These are phyloP conservation scores for Scytalopus superciliaris DNA, from an alignment of 2,113 vertebrate species.

Conservation along the genomic window DNA sequence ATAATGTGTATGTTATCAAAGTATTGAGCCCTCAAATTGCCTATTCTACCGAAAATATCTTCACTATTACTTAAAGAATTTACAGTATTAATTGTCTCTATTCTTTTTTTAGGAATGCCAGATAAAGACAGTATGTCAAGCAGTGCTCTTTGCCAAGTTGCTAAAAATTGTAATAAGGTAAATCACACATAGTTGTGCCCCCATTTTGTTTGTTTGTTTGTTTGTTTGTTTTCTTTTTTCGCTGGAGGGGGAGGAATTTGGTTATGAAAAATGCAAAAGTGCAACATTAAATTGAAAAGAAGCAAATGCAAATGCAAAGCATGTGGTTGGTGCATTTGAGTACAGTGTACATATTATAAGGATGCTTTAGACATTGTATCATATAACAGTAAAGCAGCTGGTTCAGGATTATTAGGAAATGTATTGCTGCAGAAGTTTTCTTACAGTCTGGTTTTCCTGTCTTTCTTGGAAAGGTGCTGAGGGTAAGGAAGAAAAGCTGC, in stretches of 20 bases:
- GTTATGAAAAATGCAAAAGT: background rate
- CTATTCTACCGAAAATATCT: background rate
- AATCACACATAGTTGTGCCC: background rate
- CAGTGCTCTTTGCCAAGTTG: slow-evolving; percentile 78
- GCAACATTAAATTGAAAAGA: background rate
- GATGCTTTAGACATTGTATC: background rate
- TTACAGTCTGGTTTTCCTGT: background rate
- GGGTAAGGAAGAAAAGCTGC: background rate
- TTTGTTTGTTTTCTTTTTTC: background rate
- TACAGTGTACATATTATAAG: background rate
- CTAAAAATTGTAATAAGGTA: slow-evolving; percentile 90
- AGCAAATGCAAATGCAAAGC: background rate
- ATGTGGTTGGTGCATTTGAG: background rate
- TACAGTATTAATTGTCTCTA: background rate
- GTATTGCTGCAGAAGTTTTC: background rate
- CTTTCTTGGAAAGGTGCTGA: background rate
- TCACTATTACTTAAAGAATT: background rate
- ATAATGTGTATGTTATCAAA: background rate
- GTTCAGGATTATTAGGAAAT: background rate
- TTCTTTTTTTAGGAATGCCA: slow-evolving; percentile 82
- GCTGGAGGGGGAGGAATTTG: background rate
- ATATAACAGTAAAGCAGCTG: background rate
- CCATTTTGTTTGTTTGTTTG: background rate
- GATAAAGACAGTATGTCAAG: slow-evolving; percentile 91
- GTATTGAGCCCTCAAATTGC: background rate